Evolutionary conservation across 2,888 invertebrate species (phyloP).

Genomic region (Yponomeuta malinellus): DNA sequence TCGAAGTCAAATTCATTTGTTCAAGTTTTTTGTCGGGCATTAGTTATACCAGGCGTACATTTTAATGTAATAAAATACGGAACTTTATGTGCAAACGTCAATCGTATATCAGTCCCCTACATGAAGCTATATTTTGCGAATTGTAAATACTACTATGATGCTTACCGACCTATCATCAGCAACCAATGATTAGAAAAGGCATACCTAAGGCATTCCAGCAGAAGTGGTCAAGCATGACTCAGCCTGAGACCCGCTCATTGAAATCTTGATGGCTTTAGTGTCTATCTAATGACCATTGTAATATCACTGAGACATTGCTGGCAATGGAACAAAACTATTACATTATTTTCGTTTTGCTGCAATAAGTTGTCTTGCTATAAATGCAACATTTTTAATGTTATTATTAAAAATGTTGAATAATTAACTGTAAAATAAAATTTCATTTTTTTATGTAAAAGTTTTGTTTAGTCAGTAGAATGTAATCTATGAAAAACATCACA

Average conservation of each 20-base stretch:
- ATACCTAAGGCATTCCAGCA: slow-evolving; percentile 38
- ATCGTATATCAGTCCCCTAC: too few relatives aligned
- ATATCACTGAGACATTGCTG: slow-evolving; percentile 53
- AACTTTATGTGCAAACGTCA: too few relatives aligned
- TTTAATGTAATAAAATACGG: too few relatives aligned
- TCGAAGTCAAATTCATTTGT: too few relatives aligned
- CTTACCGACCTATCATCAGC: slow-evolving; percentile 16
- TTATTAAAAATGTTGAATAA: too few relatives aligned
- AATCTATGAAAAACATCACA: neutral
- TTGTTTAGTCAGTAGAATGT: slow-evolving; percentile 13
- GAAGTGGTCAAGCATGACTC: slow-evolving; percentile 49
- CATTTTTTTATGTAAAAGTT: slow-evolving; percentile 4
- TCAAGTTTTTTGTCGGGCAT: too few relatives aligned
- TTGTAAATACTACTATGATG: too few relatives aligned
- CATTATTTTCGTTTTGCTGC: slow-evolving; percentile 4
- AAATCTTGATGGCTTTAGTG: slow-evolving; percentile 59
- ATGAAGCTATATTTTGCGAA: too few relatives aligned
- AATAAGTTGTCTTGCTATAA: neutral
- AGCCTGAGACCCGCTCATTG: slow-evolving; percentile 61
- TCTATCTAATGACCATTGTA: slow-evolving; percentile 60
- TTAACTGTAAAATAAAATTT: neutral
- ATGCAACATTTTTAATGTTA: too few relatives aligned
- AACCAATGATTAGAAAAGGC: slow-evolving; percentile 67
- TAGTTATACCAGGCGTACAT: too few relatives aligned
- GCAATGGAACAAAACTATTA: slow-evolving; percentile 2